Percentiles rank a stretch among this genome's conserved stretches.
These are phyloP conservation scores for Drosophila triauraria DNA, from an alignment of 1,140 invertebrate species.

Conservation along the genomic window DNA sequence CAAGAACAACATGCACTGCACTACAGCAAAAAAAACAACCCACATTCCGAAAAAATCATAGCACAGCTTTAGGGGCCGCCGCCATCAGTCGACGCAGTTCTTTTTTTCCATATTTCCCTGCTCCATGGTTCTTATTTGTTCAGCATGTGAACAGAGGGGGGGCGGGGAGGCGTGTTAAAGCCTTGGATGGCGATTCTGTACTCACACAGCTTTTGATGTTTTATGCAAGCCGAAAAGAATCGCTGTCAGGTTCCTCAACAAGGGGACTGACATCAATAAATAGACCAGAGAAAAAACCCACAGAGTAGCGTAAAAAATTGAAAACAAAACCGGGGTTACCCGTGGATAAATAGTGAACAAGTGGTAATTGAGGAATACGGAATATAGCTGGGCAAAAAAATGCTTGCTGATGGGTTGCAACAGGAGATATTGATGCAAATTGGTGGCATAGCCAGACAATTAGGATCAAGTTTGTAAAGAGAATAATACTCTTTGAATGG, in stretches of 20 bases:
- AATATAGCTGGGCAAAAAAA: background rate
- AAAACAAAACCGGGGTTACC: conserved; percentile 10
- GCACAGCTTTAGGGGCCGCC: conserved; percentile 55
- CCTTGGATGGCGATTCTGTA: conserved; percentile 49
- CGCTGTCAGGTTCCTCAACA: conserved; percentile 26
- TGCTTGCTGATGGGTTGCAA: background rate
- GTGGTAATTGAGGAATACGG: conserved; percentile 5
- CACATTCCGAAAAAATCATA: conserved; percentile 62
- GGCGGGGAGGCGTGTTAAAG: conserved; percentile 5
- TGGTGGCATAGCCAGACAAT: background rate
- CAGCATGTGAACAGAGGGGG: conserved; percentile 32
- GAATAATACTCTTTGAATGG: background rate
- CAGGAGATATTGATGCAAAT: conserved; percentile 10
- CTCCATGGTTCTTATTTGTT: conserved; percentile 62
- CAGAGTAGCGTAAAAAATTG: conserved; percentile 12
- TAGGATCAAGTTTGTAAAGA: background rate
- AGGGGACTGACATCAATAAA: conserved; percentile 31
- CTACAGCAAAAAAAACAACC: conserved; percentile 16
- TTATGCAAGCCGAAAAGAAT: conserved; percentile 62
- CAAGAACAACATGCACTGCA: conserved; percentile 23
- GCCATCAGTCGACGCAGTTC: conserved; percentile 19
- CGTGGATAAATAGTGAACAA: conserved; percentile 8
- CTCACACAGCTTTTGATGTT: conserved; percentile 77
- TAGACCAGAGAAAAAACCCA: conserved; percentile 3
- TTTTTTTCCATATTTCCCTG: conserved; percentile 30